Evolutionary conservation across 2,113 vertebrate genomes (phyloP).

Genomic region (Proterorhinus semilunaris): DNA sequence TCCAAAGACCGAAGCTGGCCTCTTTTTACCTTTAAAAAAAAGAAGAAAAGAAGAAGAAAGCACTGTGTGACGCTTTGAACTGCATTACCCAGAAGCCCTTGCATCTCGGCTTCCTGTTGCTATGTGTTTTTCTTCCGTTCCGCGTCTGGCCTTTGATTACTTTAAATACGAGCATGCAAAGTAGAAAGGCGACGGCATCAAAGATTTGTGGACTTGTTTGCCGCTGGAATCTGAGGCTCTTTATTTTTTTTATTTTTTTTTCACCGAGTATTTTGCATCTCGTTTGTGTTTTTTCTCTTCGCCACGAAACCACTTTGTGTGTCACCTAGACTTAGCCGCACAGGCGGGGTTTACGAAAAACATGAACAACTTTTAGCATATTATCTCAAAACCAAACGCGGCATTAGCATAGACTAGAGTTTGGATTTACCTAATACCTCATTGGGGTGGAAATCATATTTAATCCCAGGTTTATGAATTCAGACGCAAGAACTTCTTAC

Average conservation of each 20-base stretch:
- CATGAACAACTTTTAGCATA: constrained; percentile 27
- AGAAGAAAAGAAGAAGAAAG: constrained; percentile 1
- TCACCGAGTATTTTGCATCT: constrained; percentile 20
- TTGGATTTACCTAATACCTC: not conserved
- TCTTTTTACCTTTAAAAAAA: not conserved
- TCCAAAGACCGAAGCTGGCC: no score
- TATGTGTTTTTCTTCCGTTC: not conserved
- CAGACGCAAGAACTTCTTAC: no score
- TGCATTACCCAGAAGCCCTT: constrained; percentile 29
- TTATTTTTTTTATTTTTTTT: not conserved
- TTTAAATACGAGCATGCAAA: constrained; percentile 19
- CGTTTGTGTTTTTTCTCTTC: constrained; percentile 1
- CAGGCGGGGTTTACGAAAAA: constrained; percentile 34
- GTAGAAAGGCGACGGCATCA: constrained; percentile 22
- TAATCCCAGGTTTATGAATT: not conserved
- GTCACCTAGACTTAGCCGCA: constrained; percentile 11
- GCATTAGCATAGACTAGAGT: not conserved
- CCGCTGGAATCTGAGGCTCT: constrained; percentile 12
- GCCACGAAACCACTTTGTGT: constrained; percentile 19
- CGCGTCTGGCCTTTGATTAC: constrained; percentile 16
- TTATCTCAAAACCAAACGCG: constrained; percentile 1
- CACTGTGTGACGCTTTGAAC: constrained; percentile 26
- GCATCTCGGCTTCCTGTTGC: constrained; percentile 24
- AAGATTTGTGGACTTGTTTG: constrained; percentile 11
- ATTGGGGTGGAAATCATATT: not conserved